These are phyloP conservation scores for Oegoconia quadripuncta DNA, from an alignment of 2,888 invertebrate species.

Conservation along the genomic window DNA sequence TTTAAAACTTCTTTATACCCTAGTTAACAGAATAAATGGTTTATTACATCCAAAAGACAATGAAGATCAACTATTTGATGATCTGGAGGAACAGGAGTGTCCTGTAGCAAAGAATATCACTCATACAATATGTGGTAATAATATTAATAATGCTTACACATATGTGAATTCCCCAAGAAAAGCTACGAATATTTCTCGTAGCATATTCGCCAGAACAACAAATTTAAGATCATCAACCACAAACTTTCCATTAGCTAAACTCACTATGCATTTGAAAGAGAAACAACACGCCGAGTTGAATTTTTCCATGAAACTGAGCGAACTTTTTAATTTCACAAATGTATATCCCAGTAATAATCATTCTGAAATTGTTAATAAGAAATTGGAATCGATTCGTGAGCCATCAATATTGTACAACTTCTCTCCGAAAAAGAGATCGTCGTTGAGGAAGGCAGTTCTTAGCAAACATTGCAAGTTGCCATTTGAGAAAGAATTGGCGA, in stretches of 20 bases:
- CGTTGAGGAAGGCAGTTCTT: conserved; percentile 55
- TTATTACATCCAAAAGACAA: conserved; percentile 56
- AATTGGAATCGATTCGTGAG: conserved; percentile 33
- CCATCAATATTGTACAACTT: conserved; percentile 51
- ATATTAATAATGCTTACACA: conserved; percentile 39
- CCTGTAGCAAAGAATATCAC: conserved; percentile 36
- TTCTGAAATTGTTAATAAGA: conserved; percentile 25
- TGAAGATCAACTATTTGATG: conserved; percentile 48
- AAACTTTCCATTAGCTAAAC: conserved; percentile 45
- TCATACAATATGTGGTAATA: conserved; percentile 41
- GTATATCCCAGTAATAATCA: conserved; percentile 21
- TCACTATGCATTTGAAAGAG: conserved; percentile 49
- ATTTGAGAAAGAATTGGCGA: conserved; percentile 22
- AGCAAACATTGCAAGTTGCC: conserved; percentile 36
- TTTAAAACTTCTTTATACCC: conserved; percentile 58
- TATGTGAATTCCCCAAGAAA: conserved; percentile 45
- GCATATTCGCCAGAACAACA: conserved; percentile 50
- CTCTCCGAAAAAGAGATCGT: conserved; percentile 51
- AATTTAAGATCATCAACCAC: conserved; percentile 47
- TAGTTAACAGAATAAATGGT: conserved; percentile 51
- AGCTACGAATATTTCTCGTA: conserved; percentile 42
- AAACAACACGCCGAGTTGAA: conserved; percentile 51
- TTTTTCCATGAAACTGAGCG: conserved; percentile 60
- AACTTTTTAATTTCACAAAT: conserved; percentile 44
- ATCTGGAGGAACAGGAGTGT: conserved; percentile 33